Conservation (phyloP, 2,113 vertebrate species). For the Myotis brandtii region DNA sequence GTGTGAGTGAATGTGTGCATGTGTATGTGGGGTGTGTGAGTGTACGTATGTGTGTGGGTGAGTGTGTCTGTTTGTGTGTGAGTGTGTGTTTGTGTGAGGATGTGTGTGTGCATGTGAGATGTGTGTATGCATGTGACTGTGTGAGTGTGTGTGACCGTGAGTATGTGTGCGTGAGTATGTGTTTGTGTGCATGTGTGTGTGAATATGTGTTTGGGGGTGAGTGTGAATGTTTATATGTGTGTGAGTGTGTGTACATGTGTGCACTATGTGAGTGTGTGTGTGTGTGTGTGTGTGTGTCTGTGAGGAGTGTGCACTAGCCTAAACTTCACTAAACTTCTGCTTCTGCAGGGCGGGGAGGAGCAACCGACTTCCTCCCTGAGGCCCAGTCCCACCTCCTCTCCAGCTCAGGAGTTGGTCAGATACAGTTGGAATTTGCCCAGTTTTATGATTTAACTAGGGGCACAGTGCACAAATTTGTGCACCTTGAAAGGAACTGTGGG, state of each 20-base stretch:
- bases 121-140: neutral
- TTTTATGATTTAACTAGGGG: neutral
- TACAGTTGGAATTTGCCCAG: neutral
- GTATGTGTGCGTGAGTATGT: no score
- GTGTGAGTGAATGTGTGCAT: neutral
- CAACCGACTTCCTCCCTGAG: neutral
- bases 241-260: neutral
- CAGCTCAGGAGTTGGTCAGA: neutral
- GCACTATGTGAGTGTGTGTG: neutral
- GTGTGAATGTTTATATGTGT: neutral
- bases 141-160: neutral
- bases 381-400: neutral
- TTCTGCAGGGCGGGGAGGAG: neutral
- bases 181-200: neutral
- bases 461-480: no score
- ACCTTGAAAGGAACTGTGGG: no score
- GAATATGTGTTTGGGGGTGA: no score
- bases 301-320: neutral
- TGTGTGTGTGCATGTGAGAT: no score
- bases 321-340: neutral
- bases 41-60: no score
- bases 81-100: no score
- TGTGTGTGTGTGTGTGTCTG: neutral
- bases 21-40: no score
- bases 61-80: neutral